Conservation (phyloP, 2,113 vertebrate species). For the Hemicordylus capensis region DNA sequence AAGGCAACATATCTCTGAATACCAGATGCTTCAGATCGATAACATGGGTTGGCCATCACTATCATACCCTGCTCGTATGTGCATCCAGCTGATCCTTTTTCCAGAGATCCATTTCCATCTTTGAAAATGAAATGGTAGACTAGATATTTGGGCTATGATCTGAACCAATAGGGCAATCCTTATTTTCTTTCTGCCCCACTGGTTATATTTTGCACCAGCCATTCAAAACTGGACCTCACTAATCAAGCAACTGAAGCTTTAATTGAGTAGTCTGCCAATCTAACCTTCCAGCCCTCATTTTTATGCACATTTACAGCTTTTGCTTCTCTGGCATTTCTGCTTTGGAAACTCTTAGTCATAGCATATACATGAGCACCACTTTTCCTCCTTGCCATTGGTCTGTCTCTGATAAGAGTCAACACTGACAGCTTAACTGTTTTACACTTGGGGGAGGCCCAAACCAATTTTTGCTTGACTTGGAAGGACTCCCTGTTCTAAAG, state of each 20-base stretch:
- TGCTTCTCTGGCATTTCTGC: not conserved
- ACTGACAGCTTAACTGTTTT: not conserved
- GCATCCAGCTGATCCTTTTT: not conserved
- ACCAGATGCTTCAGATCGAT: not conserved
- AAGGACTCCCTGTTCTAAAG: conserved; percentile 15
- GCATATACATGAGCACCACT: not conserved
- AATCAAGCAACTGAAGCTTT: not conserved
- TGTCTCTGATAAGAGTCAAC: not conserved
- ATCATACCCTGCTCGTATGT: not conserved
- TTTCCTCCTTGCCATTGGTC: not conserved
- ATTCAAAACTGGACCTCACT: too few species aligned
- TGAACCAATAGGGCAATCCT: not conserved
- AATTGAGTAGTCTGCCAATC: too few species aligned
- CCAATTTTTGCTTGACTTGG: conserved; percentile 14
- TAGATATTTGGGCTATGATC: not conserved
- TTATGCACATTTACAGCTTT: not conserved
- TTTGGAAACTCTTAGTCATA: not conserved
- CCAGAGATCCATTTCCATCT: too few species aligned
- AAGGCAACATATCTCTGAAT: not conserved
- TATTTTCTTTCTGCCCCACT: not conserved
- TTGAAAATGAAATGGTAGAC: not conserved
- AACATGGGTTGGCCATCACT: not conserved
- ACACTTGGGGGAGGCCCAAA: conserved; percentile 10
- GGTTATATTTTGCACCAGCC: not conserved
- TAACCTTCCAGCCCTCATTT: not conserved